Evolutionary conservation across 2,797 vertebrate genomes (phyloP).

Genomic region (Heliangelus exortis): DNA sequence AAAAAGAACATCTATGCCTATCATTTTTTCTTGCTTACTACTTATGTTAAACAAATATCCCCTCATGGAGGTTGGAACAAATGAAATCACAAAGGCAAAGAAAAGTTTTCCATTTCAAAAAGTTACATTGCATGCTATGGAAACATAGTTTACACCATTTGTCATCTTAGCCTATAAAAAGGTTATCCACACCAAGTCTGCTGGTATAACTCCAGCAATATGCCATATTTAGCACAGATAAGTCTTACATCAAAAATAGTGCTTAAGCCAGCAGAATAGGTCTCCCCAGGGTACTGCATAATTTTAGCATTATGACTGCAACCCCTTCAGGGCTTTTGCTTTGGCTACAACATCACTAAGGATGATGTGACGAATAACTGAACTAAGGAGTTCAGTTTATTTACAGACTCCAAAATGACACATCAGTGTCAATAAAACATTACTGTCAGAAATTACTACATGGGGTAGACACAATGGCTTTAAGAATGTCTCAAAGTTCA

Average conservation of each 20-base stretch:
- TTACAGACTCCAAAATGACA: neutral
- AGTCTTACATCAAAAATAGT: neutral
- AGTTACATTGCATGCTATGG: neutral
- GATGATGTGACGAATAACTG: too few relatives aligned
- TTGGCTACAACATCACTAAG: neutral
- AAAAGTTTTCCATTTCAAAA: neutral
- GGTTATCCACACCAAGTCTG: neutral
- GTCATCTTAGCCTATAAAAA: neutral
- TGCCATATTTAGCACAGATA: neutral
- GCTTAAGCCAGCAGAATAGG: neutral
- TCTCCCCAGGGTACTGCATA: neutral
- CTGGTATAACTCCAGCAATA: neutral
- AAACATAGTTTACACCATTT: neutral
- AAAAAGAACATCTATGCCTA: neutral
- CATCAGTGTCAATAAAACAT: neutral
- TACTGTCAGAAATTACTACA: neutral
- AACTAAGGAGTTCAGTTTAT: neutral
- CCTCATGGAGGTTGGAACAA: neutral
- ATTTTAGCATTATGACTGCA: neutral
- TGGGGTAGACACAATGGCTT: fast-evolving
- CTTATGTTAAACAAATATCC: neutral
- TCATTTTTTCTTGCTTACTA: neutral
- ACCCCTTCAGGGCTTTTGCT: neutral
- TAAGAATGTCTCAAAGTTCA: neutral
- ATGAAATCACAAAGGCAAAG: neutral